Base-by-base conservation (phyloP, 1,140 invertebrate species). In the Temnothorax longispinosus region DNA sequence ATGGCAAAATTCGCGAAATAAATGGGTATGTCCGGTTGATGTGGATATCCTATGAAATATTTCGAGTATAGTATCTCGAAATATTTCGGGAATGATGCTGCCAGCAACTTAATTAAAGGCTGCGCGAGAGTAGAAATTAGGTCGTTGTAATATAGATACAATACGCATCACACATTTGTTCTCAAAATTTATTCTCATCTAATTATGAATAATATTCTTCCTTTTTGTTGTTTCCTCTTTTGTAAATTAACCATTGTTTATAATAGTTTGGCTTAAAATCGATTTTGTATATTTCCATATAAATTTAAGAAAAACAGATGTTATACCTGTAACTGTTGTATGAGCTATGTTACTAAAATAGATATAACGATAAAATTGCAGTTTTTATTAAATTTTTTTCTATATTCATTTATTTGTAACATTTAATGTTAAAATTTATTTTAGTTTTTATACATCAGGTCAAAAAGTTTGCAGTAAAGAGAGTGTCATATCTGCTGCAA, bases 101-200 rank as follows among this genome's bases (percentile, higher is more conserved):
- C 8, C n/a, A 56, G 21, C 11, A 80, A 54, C 3, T 50, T 65
- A 69, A 80, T 80, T 80, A 80, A 15, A 38, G 3, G 8, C n/a
- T 35, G 3, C n/a, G 38, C 32, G 13, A 38, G 15, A 77, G 10
- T 65, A 64, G 60, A 78, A 67, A 65, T 80, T 80, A 65, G 18
- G n/a, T 7, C 60, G 8, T 47, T 27, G 10, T 11, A 35, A 72
- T 44, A 54, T 13, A 38, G 15, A 64, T n/a, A 21, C 8, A 0
- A 11, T 65, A 65, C 13, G 21, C 41, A 4, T 32, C 11, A 38
- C n/a, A 67, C 7, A 52, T 1, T 52, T 32, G 8, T 80, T 80
- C 0, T 10, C 47, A 35, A 67, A 41, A 69, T 69, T 80, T 80
- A 41, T 44, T 80, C 0, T 69, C 35, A 56, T 15, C 6, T 41